Base-by-base conservation (phyloP, 1,140 invertebrate genomes). In the Plutomurus gul region DNA sequence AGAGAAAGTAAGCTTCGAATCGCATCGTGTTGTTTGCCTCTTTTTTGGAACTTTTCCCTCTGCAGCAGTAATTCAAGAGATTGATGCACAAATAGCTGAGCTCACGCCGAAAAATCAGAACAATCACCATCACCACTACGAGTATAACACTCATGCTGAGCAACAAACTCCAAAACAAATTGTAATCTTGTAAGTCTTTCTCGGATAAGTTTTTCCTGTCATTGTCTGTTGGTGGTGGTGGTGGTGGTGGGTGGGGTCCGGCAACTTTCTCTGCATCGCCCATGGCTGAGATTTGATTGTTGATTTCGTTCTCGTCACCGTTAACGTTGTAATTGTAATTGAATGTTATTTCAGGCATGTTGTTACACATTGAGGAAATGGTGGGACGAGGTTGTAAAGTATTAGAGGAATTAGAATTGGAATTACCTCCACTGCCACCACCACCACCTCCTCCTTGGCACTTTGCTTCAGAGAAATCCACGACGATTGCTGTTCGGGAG, bases 1-100 rank as follows among this genome's bases (percentile, higher is more conserved):
- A 97, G 79, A 95, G 92, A 4, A 98, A 92, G 86, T 96, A 97
- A 40, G 94, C 95, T 85, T 98, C 96, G 87, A 95, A 97, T 36
- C 33, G n/a, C 10, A 33, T 16, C 46, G 27, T 49, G 73, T 22
- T 8, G 10, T 39, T 47, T 36, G 20, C 20, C 16, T 65, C 36
- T 49, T 37, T 49, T 43, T 72, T 56, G 49, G 47, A 22, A 25
- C 65, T 70, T 30, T 56, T 43, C n/a, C 65, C 60, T 7, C n/a
- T 18, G 47, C 22, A 51, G 51, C 73, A 75, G 22, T 36, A 51
- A 47, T 33, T 51, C 0, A 10, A 22, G 4, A 37, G 30, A 3
- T 39, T 43, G 40, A 39, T 27, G 37, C 46, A 65, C 39, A 22
- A 51, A 20, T 76, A 43, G 22, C 18, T 43, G 56, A 77, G 46